phyloP scores from a whole-genome alignment of 2,888 invertebrate species.

The Eumerus sabulonum region DNA sequence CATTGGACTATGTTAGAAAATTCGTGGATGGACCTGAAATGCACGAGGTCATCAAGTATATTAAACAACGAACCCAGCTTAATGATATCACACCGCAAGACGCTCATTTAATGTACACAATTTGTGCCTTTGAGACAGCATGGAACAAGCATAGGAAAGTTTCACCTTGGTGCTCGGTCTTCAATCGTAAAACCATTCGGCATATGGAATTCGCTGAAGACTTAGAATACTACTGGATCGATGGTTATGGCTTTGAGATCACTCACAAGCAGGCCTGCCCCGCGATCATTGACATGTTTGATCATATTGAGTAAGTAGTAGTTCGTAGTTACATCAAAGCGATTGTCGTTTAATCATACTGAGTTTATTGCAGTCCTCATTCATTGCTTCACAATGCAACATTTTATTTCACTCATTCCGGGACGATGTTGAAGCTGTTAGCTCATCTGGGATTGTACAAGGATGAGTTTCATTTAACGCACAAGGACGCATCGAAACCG shows the following conservation, averaged over 20 bases:
- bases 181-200: slow-evolving; percentile 82
- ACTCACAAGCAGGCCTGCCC: slow-evolving; percentile 88
- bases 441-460: slow-evolving; percentile 86
- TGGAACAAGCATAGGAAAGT: slow-evolving; percentile 82
- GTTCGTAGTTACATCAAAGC: too few relatives aligned
- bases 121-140: slow-evolving; percentile 91
- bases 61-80: slow-evolving; percentile 82
- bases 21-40: slow-evolving; percentile 82
- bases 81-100: slow-evolving; percentile 83
- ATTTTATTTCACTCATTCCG: slow-evolving; percentile 91
- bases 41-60: slow-evolving; percentile 79
- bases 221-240: slow-evolving; percentile 89
- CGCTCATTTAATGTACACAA: slow-evolving; percentile 84
- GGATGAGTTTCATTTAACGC: slow-evolving; percentile 82
- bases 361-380: slow-evolving; percentile 69
- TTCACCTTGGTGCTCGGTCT: slow-evolving; percentile 90
- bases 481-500: slow-evolving; percentile 79
- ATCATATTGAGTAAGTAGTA: slow-evolving; percentile 84
- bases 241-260: slow-evolving; percentile 88
- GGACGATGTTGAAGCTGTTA: slow-evolving; percentile 87
- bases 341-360: not conserved
- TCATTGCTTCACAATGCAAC: slow-evolving; percentile 80
- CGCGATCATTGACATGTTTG: slow-evolving; percentile 85
- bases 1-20: slow-evolving; percentile 81
- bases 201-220: slow-evolving; percentile 88